Conservation (phyloP, 35 echinoderm and acorn worm genomes). For the Amphiura filiformis region DNA sequence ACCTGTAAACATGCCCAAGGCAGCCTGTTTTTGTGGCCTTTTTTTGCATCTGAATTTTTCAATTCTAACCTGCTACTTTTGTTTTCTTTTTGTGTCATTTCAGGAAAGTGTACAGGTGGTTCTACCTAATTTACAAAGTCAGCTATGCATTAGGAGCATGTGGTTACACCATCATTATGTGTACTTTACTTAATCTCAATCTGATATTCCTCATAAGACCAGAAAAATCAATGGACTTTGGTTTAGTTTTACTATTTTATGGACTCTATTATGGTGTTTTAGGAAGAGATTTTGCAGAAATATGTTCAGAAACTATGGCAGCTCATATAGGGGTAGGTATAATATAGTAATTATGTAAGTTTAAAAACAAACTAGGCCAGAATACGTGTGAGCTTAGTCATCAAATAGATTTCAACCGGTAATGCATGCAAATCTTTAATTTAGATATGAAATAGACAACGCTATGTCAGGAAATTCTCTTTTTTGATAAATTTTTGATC, state of each 20-base stretch:
- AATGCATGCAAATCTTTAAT: too few relatives aligned
- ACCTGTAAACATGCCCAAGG: too few relatives aligned
- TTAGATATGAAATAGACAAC: too few relatives aligned
- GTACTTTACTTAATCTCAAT: constrained; percentile 84
- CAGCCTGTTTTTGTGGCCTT: too few relatives aligned
- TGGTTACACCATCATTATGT: constrained; percentile 90
- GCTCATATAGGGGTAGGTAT: constrained; percentile 93
- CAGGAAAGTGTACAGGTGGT: constrained; percentile 95
- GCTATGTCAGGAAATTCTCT: too few relatives aligned
- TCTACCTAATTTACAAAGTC: constrained; percentile 91
- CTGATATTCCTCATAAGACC: constrained; percentile 76
- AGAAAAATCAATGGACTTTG: constrained; percentile 84
- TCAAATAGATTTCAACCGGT: too few relatives aligned
- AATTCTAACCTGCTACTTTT: too few relatives aligned
- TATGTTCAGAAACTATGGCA: constrained; percentile 94
- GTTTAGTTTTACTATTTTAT: constrained; percentile 85
- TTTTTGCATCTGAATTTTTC: too few relatives aligned
- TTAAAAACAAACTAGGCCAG: too few relatives aligned
- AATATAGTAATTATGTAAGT: not conserved
- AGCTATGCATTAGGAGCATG: constrained; percentile 83
- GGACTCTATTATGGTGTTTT: constrained; percentile 96
- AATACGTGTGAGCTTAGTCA: too few relatives aligned
- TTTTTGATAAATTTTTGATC: too few relatives aligned
- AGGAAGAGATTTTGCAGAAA: constrained; percentile 98
- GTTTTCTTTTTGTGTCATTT: constrained; percentile 22